A percentile compares a stretch with the other conserved stretches of the same genome.
These are phyloP conservation scores for Nesometra sesokonis DNA, from an alignment of 35 echinoderm and acorn worm species.

Conservation along the genomic window DNA sequence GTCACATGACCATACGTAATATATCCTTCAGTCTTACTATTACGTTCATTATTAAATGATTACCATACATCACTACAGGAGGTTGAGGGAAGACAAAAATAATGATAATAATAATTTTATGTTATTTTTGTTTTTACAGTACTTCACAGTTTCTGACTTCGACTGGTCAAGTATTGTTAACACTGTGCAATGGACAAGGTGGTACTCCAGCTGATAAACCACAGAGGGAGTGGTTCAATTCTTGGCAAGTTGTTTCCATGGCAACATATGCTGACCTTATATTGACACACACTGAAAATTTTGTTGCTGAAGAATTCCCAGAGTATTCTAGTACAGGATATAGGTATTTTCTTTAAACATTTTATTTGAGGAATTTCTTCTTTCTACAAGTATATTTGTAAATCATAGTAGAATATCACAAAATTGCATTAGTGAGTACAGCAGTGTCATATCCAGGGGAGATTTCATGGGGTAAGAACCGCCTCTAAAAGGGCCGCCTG, in stretches of 20 bases:
- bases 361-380: neutral
- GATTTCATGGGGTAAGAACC: no score
- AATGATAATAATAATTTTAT: no score
- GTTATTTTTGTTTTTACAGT: constrained; percentile 7
- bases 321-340: constrained; percentile 65
- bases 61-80: no score
- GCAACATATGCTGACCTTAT: constrained; percentile 79
- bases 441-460: no score
- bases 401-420: no score
- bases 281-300: constrained; percentile 38
- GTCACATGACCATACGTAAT: no score
- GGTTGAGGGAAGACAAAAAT: no score
- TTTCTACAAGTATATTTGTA: no score
- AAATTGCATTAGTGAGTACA: no score
- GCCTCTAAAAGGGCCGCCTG: no score
- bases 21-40: no score
- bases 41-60: no score
- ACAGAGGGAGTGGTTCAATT: constrained; percentile 65
- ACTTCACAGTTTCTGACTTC: constrained; percentile 5
- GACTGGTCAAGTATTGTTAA: constrained; percentile 44
- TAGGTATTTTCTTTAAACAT: constrained; percentile 23
- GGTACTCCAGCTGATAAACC: constrained; percentile 74
- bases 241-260: constrained; percentile 92
- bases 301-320: constrained; percentile 12
- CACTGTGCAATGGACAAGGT: constrained; percentile 88